Percentiles rank a stretch among this genome's conserved stretches.
These are phyloP conservation scores for Poecilia gillii DNA, from an alignment of 2,797 vertebrate species.

Conservation along the genomic window DNA sequence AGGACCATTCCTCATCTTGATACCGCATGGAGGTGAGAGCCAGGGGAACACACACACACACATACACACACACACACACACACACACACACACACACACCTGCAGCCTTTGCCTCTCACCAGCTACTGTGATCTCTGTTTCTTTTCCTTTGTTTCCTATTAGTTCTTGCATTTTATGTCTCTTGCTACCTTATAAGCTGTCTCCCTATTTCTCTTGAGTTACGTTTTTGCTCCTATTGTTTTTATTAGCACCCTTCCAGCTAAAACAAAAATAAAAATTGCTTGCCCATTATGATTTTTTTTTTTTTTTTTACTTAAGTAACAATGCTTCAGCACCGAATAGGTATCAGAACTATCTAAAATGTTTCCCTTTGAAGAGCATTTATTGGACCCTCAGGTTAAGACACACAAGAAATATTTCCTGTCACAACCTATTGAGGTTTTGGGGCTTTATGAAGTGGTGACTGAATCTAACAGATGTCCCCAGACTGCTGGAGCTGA, in stretches of 20 bases:
- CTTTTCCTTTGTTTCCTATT: constrained; percentile 46
- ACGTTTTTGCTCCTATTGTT: constrained; percentile 10
- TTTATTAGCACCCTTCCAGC: background rate
- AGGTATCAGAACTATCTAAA: background rate
- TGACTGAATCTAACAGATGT: background rate
- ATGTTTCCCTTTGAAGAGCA: background rate
- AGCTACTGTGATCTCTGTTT: constrained; percentile 47
- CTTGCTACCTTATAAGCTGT: constrained; percentile 7
- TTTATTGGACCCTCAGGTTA: background rate
- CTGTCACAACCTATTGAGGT: background rate
- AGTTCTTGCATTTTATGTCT: constrained; percentile 28
- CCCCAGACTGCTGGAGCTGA: background rate
- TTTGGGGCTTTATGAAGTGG: background rate
- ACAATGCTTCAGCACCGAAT: background rate
- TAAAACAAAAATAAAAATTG: background rate
- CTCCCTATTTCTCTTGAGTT: constrained; percentile 10
- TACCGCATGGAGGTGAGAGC: constrained; percentile 73
- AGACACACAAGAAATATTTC: background rate
- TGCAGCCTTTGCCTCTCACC: constrained; percentile 36
- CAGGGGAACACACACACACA: constrained; percentile 65
- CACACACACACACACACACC: constrained; percentile 31
- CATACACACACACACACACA: constrained; percentile 33
- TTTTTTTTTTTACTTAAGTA: background rate
- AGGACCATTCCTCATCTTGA: constrained; percentile 97
- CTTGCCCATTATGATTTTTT: background rate